phyloP scores from a whole-genome alignment of 2,113 vertebrate genomes.

The Parus major region DNA sequence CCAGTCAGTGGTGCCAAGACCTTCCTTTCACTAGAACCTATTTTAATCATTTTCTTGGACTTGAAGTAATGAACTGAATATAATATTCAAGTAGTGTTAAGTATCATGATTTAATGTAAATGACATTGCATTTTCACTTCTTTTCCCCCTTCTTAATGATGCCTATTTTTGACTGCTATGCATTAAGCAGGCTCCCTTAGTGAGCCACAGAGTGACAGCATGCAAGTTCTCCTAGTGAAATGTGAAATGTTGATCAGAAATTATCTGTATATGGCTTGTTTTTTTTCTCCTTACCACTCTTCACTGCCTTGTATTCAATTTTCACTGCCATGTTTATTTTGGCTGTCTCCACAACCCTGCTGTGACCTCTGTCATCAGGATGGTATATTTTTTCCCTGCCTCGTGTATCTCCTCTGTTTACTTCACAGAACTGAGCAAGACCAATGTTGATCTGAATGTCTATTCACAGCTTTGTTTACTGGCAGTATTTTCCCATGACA shows the following conservation, averaged over 20 bases:
- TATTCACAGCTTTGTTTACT: conserved; percentile 29
- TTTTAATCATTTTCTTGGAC: neutral
- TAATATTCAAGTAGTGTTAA: neutral
- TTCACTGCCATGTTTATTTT: conserved; percentile 18
- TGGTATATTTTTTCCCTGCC: neutral
- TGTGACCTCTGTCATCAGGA: conserved; percentile 9
- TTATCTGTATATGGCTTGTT: neutral
- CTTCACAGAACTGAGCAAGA: neutral
- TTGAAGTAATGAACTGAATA: neutral
- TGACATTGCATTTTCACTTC: neutral
- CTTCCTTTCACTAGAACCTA: neutral
- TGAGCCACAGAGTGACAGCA: neutral
- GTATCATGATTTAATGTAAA: neutral
- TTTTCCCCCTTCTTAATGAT: neutral
- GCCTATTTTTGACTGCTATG: neutral
- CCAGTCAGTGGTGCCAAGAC: neutral
- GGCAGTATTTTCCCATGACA: conserved; percentile 15
- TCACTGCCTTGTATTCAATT: neutral
- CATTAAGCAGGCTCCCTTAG: neutral
- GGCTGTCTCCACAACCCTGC: neutral
- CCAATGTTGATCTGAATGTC: neutral
- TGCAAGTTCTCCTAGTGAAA: neutral
- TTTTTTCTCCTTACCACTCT: neutral
- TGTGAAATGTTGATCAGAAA: neutral
- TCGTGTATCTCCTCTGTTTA: neutral